Base-by-base conservation (phyloP, 2,113 vertebrate species). In the Tichodroma muraria region DNA sequence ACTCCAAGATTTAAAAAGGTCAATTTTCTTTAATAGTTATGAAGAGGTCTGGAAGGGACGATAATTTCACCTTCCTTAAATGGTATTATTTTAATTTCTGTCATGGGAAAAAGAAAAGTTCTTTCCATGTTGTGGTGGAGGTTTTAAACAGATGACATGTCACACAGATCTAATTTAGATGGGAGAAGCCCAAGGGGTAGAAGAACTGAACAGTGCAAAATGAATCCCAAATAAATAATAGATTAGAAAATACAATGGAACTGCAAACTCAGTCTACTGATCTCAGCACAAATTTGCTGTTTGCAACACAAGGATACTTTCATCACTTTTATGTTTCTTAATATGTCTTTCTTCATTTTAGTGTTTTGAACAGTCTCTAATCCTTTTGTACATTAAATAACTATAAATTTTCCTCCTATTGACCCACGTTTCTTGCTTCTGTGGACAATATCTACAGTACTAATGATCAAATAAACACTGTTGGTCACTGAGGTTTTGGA, bases 161-260 rank as follows among this genome's bases (percentile, higher is more conserved):
- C 76, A 88, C 23, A 77, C 7, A 78, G 89, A 92, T 83, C 76
- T 95, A 88, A 94, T 91, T 95, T 92, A 93, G 85, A 88, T 88
- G 80, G 68, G 80, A 56, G 91, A 96, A 93, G 76, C 90, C 91
- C 88, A 94, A 95, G 76, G 90, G 90, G 72, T 86, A 75, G 85
- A 88, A 88, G 52, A 93, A 83, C 76, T 71, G 82, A 95, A 57
- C 37, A 42, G n/a, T 78, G 76, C 28, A 97, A 90, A 96, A 95
- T 80, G 88, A 96, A 95, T 80, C 60, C 47, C 42, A 88, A 91
- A 94, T 91, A 95, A 95, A 96, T 93, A 96, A 94, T 95, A 94
- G 85, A 95, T 95, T 80, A 95, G 79, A 95, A 95, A 96, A 93
- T 47, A 94, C 68, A 95, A 72, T 57, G 64, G 85, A 93, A 93